Base-by-base conservation (phyloP, 2,797 vertebrate species). In the Setipinna tenuifilis region DNA sequence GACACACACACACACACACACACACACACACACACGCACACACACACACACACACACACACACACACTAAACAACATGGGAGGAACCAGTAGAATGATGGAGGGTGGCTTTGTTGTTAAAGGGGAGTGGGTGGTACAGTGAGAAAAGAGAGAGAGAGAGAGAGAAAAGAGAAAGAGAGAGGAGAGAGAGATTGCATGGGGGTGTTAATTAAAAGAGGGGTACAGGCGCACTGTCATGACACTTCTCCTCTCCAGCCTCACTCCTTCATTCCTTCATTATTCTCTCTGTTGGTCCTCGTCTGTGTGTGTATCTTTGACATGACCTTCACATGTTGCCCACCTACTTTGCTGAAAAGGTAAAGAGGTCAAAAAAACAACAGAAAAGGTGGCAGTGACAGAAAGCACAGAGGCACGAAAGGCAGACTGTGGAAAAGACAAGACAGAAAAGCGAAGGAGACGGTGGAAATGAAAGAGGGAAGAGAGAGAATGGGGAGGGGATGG, bases 1-100 rank as follows among this genome's bases (percentile, higher is more conserved):
- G 23, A 68, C 62, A 28, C 10, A 68, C 25, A 28, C 23, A 68
- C 62, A 28, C 62, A 68, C 23, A 68, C 62, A 68, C 65, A 68
- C 65, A 68, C 65, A 65, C 23, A 68, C 65, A 68, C 65, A 68
- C 65, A 68, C 11, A 68, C 25, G 12, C 65, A 68, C 65, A 68
- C 65, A 68, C 25, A 68, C 25, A 25, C 3, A 65, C 61, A 65
- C 21, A 65, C 61, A 65, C 61, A 65, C 61, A 62, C 61, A 62
- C 61, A 62, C 61, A 62, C 19, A 71, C 25, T 14, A 14, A 68
- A 25, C 17, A 21, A 31, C 31, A 35, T 78, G 71, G 71, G 23
- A 25, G 61, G 23, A 62, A 54, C 9, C 50, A 54, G 5, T 41
- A 78, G 68, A 35, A 75, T 75, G 68, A 9, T 78, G 31, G 28